Conservation (phyloP, 2,888 invertebrate genomes). For the Euphydryas editha region DNA sequence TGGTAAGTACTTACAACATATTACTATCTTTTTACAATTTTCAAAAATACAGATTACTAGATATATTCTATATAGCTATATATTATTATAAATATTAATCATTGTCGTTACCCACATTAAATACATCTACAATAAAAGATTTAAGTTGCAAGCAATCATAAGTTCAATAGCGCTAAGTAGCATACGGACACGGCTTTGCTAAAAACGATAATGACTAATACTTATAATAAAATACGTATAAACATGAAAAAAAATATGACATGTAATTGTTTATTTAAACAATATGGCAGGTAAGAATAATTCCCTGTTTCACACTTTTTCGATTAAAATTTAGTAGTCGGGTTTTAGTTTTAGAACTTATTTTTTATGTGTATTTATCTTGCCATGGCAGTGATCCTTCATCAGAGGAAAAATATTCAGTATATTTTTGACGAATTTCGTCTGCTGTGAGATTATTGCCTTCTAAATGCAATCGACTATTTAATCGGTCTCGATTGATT, state of each 20-base stretch:
- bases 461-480: neutral
- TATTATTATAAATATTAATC: no score
- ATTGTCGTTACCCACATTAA: no score
- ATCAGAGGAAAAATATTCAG: neutral
- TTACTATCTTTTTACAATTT: neutral
- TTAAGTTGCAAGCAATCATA: no score
- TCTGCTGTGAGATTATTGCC: neutral
- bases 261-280: neutral
- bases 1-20: neutral
- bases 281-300: neutral
- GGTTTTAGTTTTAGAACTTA: slow-evolving; percentile 1
- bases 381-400: neutral
- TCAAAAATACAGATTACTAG: neutral
- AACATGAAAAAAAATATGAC: neutral
- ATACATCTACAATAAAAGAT: no score
- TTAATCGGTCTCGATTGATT: neutral
- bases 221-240: no score
- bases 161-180: no score
- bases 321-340: neutral
- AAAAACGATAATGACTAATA: no score
- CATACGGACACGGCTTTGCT: no score
- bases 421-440: neutral
- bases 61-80: no score
- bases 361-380: neutral
- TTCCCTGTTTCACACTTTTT: neutral